phyloP scores from a whole-genome alignment of 2,888 invertebrate species.

The Himalopsyche tibetana region DNA sequence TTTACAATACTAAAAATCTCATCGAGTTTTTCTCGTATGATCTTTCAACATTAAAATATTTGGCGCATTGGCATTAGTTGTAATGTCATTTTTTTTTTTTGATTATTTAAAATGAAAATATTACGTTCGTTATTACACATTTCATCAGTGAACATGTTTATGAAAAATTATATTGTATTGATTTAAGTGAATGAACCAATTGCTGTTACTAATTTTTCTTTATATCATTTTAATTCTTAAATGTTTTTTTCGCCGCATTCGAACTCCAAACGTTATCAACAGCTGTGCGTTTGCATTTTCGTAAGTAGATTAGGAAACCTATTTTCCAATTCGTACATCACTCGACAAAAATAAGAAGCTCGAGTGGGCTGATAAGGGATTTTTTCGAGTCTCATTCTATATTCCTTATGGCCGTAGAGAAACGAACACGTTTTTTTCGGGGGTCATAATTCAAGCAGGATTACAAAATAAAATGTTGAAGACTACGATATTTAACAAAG shows the following conservation, averaged over 20 bases:
- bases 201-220: no score
- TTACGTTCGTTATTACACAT: no score
- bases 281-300: constrained; percentile 48
- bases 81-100: no score
- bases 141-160: no score
- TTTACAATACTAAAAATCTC: no score
- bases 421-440: constrained; percentile 53
- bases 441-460: constrained; percentile 65
- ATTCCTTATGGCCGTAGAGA: constrained; percentile 60
- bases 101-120: no score
- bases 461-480: constrained; percentile 65
- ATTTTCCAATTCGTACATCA: constrained; percentile 56
- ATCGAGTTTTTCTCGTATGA: no score
- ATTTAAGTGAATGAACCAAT: no score
- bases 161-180: no score
- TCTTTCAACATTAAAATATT: no score
- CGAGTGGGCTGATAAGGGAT: constrained; percentile 55
- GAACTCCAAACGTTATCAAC: constrained; percentile 44
- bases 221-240: no score
- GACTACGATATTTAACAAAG: constrained; percentile 65
- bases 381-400: constrained; percentile 59
- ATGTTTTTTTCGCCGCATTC: neutral
- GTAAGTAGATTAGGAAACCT: constrained; percentile 59
- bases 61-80: no score
- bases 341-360: constrained; percentile 47